Percentiles rank a stretch among this genome's conserved stretches.
These are phyloP conservation scores for Alethe diademata DNA, from an alignment of 2,113 vertebrate genomes.

Conservation along the genomic window DNA sequence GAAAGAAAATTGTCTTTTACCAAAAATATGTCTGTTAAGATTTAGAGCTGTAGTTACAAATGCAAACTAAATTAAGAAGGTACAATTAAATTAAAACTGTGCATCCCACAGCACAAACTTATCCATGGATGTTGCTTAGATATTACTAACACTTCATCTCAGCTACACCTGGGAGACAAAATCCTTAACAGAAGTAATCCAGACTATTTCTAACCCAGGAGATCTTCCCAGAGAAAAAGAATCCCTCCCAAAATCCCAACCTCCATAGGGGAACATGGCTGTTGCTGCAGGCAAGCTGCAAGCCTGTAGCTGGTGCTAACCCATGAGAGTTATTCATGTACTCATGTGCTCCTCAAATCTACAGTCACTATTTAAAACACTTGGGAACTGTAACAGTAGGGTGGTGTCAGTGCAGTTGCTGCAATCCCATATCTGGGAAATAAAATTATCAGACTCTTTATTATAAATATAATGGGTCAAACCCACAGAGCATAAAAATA, in stretches of 20 bases:
- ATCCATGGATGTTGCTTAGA: neutral
- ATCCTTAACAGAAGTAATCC: neutral
- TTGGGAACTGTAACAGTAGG: neutral
- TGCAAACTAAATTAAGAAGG: neutral
- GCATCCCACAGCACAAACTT: neutral
- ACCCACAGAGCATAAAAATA: neutral
- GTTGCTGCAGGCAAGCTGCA: neutral
- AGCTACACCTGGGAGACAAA: neutral
- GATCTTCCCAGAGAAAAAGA: neutral
- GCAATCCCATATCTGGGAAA: neutral
- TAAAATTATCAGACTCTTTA: neutral
- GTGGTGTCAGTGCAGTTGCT: neutral
- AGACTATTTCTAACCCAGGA: neutral
- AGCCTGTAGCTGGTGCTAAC: neutral
- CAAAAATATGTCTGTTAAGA: neutral
- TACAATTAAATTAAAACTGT: neutral
- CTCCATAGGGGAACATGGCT: neutral
- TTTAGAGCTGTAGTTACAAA: neutral
- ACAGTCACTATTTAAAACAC: neutral
- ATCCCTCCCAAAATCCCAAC: neutral
- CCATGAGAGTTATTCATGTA: accelerated
- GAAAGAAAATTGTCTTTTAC: neutral
- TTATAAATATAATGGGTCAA: neutral
- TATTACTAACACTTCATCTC: neutral
- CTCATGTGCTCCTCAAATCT: neutral